A percentile compares a stretch with the other conserved stretches of the same genome.
These are phyloP conservation scores for Thelaira solivaga DNA, from an alignment of 2,888 invertebrate genomes.

Conservation along the genomic window DNA sequence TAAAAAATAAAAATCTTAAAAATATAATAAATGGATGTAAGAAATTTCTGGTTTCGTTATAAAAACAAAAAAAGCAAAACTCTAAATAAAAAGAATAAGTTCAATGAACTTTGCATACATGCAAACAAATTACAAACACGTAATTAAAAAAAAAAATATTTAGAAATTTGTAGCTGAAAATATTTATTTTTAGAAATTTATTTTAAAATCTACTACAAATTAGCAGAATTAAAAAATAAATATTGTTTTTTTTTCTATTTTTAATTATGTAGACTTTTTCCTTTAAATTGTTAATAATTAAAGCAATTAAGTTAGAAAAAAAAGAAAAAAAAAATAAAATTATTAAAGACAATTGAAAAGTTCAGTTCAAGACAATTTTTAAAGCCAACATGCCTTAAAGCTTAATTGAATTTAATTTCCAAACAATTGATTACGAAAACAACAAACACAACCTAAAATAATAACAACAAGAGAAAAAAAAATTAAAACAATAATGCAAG, in stretches of 20 bases:
- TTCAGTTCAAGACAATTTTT: constrained; percentile 30
- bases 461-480: not conserved
- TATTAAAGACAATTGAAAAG: constrained; percentile 44
- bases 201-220: too few species aligned
- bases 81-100: constrained; percentile 26
- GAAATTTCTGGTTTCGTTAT: constrained; percentile 33
- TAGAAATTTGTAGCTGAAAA: not conserved
- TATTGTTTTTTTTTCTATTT: not conserved
- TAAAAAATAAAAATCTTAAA: not conserved
- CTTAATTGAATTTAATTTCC: constrained; percentile 64
- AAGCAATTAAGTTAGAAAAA: constrained; percentile 57
- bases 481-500: constrained; percentile 19
- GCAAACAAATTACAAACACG: constrained; percentile 2
- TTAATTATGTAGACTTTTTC: constrained; percentile 22
- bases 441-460: constrained; percentile 10
- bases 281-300: constrained; percentile 55
- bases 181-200: not conserved
- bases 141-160: not conserved
- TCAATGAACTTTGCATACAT: constrained; percentile 29
- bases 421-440: constrained; percentile 60
- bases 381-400: constrained; percentile 43
- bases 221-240: too few species aligned
- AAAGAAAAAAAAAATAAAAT: constrained; percentile 5
- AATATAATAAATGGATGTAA: constrained; percentile 32
- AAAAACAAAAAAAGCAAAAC: constrained; percentile 30